phyloP scores from a whole-genome alignment of 2,797 vertebrate species.

The Pangasius djambal region DNA sequence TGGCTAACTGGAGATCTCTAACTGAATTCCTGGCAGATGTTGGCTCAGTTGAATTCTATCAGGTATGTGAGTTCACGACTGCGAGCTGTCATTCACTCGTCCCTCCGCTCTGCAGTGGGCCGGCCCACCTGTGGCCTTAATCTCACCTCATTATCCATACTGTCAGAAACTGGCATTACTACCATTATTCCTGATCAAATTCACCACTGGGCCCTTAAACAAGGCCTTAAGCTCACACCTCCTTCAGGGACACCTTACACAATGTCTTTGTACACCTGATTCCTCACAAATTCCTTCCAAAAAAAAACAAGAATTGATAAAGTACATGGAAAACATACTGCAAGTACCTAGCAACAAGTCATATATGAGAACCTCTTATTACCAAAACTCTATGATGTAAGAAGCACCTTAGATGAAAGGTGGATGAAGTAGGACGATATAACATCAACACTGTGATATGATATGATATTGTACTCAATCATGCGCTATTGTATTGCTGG shows the following conservation, averaged over 20 bases:
- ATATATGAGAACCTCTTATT: neutral
- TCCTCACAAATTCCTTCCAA: neutral
- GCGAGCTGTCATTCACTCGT: slow-evolving; percentile 21
- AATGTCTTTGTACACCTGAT: neutral
- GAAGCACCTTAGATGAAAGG: neutral
- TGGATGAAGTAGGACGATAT: neutral
- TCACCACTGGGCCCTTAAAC: neutral
- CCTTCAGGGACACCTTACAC: neutral
- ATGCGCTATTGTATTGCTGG: neutral
- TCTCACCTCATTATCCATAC: slow-evolving; percentile 38
- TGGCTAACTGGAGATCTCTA: neutral
- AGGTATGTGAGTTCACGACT: slow-evolving; percentile 15
- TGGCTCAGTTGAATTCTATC: slow-evolving; percentile 39
- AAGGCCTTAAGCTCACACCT: neutral
- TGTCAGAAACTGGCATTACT: neutral
- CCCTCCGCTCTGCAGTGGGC: slow-evolving; percentile 11
- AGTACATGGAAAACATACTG: neutral
- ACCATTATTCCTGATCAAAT: slow-evolving; percentile 9
- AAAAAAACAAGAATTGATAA: no score
- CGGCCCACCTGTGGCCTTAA: neutral
- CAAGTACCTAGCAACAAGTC: neutral
- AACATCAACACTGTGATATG: neutral
- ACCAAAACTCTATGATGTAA: neutral
- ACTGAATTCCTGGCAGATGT: slow-evolving; percentile 54
- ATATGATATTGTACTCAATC: neutral